phyloP scores from a whole-genome alignment of 2,113 vertebrate genomes.

The Chiloscyllium plagiosum region DNA sequence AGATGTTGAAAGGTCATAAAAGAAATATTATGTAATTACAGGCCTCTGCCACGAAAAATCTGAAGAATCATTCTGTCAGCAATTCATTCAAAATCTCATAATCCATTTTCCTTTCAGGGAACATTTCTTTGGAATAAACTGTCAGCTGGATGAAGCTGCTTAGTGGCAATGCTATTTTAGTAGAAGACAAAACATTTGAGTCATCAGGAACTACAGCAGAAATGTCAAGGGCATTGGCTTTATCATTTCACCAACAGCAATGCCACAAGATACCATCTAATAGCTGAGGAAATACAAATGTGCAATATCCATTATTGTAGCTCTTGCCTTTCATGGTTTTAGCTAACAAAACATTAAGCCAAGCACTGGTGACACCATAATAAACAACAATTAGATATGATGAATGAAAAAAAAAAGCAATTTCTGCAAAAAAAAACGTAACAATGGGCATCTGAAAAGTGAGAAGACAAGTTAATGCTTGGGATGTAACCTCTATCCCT shows the following conservation, averaged over 20 bases:
- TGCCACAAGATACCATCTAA: neutral
- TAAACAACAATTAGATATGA: neutral
- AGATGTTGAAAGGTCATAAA: slow-evolving; percentile 30
- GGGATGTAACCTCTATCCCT: neutral
- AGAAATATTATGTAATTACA: slow-evolving; percentile 34
- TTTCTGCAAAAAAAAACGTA: neutral
- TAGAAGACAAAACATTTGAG: neutral
- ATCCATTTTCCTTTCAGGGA: slow-evolving; percentile 17
- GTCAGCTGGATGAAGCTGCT: neutral
- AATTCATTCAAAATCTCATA: slow-evolving; percentile 31
- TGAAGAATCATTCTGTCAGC: slow-evolving; percentile 19
- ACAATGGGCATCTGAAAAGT: neutral
- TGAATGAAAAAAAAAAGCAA: neutral
- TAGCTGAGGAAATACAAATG: neutral
- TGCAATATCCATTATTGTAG: neutral
- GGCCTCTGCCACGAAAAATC: slow-evolving; percentile 23
- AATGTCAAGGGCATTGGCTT: slow-evolving; percentile 28
- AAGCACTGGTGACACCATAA: neutral
- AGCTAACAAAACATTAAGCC: neutral
- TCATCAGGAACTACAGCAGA: neutral
- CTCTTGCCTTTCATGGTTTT: too few species aligned
- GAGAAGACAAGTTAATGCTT: neutral
- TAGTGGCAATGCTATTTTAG: neutral
- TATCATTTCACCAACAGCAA: neutral
- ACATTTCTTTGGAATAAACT: slow-evolving; percentile 25